Conservation (phyloP, 2,113 vertebrate species). For the Aramus guarauna region DNA sequence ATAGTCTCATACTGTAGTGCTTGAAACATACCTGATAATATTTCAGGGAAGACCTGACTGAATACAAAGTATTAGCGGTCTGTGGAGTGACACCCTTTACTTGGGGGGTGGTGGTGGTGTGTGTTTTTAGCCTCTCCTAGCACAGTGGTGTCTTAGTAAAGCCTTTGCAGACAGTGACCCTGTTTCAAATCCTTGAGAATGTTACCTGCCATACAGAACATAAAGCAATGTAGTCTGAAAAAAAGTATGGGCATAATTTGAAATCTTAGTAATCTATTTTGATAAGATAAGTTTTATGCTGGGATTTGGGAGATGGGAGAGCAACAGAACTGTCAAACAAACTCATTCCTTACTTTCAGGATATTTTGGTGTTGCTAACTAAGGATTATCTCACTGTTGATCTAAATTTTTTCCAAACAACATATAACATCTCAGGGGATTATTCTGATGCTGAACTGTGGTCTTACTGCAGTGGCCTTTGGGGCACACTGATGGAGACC, state of each 20-base stretch:
- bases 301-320: neutral
- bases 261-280: neutral
- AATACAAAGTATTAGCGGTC: neutral
- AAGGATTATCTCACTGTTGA: neutral
- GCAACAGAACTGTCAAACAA: neutral
- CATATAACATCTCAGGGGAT: neutral
- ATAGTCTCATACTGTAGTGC: neutral
- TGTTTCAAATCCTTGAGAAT: neutral
- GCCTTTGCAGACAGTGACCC: neutral
- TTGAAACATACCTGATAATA: neutral
- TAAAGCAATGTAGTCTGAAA: neutral
- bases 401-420: too few relatives aligned
- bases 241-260: neutral
- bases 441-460: neutral
- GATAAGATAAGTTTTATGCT: accelerated
- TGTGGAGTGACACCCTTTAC: too few relatives aligned
- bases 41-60: neutral
- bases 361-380: neutral
- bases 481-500: neutral
- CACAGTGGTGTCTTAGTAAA: too few relatives aligned
- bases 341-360: neutral
- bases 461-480: neutral
- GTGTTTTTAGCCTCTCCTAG: neutral
- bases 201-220: neutral
- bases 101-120: neutral